Evolutionary conservation across 2,797 vertebrate genomes (phyloP).

Genomic region (Alcedo atthis): DNA sequence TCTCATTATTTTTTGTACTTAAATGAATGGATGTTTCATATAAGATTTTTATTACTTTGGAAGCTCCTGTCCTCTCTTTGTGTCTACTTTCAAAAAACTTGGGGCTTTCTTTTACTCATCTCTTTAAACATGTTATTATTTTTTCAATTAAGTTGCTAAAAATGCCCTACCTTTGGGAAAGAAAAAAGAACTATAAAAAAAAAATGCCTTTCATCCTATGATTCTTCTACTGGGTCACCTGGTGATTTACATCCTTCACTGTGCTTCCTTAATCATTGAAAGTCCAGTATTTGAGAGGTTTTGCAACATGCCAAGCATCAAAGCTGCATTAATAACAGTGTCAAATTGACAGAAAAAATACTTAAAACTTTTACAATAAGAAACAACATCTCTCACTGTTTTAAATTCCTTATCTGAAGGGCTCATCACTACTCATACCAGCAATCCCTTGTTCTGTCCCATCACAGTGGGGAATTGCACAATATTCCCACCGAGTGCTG

Average conservation of each 20-base stretch:
- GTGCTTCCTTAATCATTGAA: not conserved
- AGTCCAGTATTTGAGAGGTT: not conserved
- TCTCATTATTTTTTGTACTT: not conserved
- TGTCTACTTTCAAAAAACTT: not conserved
- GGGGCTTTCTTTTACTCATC: not conserved
- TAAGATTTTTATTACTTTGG: not conserved
- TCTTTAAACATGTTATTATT: not conserved
- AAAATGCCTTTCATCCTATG: not conserved
- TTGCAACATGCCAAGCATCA: not conserved
- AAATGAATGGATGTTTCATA: not conserved
- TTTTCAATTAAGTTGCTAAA: not conserved
- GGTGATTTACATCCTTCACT: not conserved
- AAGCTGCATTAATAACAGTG: not conserved
- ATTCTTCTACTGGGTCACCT: not conserved
- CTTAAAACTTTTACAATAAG: not conserved
- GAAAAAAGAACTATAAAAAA: not conserved
- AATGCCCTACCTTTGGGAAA: not conserved
- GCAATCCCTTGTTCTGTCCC: not conserved
- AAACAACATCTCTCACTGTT: not conserved
- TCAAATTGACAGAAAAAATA: not conserved
- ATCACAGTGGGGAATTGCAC: conserved; percentile 83
- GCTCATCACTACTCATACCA: conserved; percentile 14
- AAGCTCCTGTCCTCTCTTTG: not conserved
- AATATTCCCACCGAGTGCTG: conserved; percentile 88
- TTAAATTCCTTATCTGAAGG: not conserved